phyloP scores from a whole-genome alignment of 2,888 invertebrate genomes.

The Netelia virgata region DNA sequence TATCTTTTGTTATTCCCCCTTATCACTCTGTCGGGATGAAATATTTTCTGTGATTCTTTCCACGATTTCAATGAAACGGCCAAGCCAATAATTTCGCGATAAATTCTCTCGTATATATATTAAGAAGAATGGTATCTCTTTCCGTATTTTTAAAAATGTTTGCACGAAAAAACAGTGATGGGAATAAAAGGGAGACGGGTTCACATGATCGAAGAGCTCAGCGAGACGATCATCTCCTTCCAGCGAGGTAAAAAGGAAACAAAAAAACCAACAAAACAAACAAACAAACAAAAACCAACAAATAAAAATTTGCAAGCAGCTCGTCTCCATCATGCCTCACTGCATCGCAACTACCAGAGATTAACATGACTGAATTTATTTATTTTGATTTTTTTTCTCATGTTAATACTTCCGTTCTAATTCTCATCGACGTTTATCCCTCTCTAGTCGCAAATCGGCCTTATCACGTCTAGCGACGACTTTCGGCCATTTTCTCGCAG shows the following conservation, averaged over 20 bases:
- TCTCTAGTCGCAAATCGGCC: slow-evolving; percentile 7
- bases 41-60: slow-evolving; percentile 6
- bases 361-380: slow-evolving; percentile 62
- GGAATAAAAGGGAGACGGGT: slow-evolving; percentile 99
- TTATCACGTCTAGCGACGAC: slow-evolving; percentile 22
- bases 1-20: slow-evolving; percentile 45
- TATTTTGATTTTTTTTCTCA: slow-evolving; percentile 33
- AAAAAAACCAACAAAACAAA: slow-evolving; percentile 65
- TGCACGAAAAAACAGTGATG: slow-evolving; percentile 91
- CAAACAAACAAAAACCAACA: slow-evolving; percentile 35
- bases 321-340: slow-evolving; percentile 77
- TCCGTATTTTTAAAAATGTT: slow-evolving; percentile 76
- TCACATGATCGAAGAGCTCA: slow-evolving; percentile 99
- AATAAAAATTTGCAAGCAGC: slow-evolving; percentile 75
- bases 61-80: slow-evolving; percentile 7
- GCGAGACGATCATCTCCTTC: slow-evolving; percentile 99
- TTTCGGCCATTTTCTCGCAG: slow-evolving; percentile 17
- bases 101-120: slow-evolving; percentile 5
- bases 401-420: slow-evolving; percentile 58
- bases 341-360: slow-evolving; percentile 71
- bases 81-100: slow-evolving; percentile 23
- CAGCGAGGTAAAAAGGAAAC: slow-evolving; percentile 94
- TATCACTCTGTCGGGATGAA: slow-evolving; percentile 14
- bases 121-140: slow-evolving; percentile 62
- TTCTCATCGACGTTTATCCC: slow-evolving; percentile 39